Evolutionary conservation across 2,888 invertebrate genomes (phyloP).

Genomic region (Dasysyrphus tricinctus): DNA sequence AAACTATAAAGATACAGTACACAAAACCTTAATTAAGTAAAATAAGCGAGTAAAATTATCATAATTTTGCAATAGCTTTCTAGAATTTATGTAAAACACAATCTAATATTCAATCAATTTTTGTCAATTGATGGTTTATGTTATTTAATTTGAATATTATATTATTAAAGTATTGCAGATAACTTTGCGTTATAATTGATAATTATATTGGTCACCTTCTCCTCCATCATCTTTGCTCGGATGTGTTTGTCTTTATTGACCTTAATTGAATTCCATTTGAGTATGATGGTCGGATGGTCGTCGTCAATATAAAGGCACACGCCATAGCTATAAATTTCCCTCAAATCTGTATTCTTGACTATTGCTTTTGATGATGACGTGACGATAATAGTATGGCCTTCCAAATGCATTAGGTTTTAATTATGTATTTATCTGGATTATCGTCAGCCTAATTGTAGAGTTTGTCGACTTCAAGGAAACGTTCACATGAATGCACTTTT

Average conservation of each 20-base stretch:
- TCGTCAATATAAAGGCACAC: not conserved
- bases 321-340: not conserved
- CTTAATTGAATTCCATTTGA: constrained; percentile 48
- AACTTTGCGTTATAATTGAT: not conserved
- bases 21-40: too few species aligned
- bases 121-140: too few species aligned
- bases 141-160: too few species aligned
- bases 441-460: constrained; percentile 48
- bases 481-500: constrained; percentile 35
- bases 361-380: constrained; percentile 35
- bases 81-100: too few species aligned
- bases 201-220: constrained; percentile 35
- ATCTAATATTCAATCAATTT: too few species aligned
- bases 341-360: constrained; percentile 5
- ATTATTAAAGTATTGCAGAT: too few species aligned
- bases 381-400: constrained; percentile 9
- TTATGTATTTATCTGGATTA: constrained; percentile 53
- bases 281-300: too few species aligned
- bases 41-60: too few species aligned
- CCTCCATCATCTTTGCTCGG: not conserved
- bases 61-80: too few species aligned
- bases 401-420: constrained; percentile 54
- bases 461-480: constrained; percentile 46
- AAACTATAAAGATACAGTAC: too few species aligned
- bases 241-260: constrained; percentile 17